Percentiles rank a stretch among this genome's conserved stretches.
Evolutionary conservation across 2,113 vertebrate species (phyloP).

Genomic region (Lontra canadensis): DNA sequence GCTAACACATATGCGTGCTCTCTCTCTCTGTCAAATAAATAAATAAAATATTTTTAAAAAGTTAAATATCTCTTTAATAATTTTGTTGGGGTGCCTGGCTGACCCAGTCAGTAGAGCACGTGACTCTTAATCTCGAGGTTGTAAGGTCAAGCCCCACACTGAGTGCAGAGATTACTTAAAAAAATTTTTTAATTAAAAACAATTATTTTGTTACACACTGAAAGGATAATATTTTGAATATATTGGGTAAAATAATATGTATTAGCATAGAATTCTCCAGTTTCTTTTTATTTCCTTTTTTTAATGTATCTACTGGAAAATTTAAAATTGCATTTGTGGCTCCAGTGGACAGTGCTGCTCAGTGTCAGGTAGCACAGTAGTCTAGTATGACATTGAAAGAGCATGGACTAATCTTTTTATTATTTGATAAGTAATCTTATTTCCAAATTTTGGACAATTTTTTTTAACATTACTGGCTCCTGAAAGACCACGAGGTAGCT

Average conservation of each 20-base stretch:
- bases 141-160: too few species aligned
- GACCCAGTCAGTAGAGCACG: too few species aligned
- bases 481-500: background rate
- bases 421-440: constrained; percentile 30
- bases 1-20: accelerated
- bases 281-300: constrained; percentile 3
- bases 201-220: background rate
- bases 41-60: too few species aligned
- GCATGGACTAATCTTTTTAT: background rate
- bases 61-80: too few species aligned
- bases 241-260: background rate
- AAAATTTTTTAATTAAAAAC: background rate
- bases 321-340: background rate
- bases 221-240: constrained; percentile 8
- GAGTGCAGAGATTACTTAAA: background rate
- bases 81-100: too few species aligned
- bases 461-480: constrained; percentile 24
- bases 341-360: background rate
- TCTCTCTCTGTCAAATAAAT: too few species aligned
- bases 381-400: background rate
- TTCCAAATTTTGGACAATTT: constrained; percentile 1
- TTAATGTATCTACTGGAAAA: background rate
- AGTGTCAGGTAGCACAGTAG: background rate
- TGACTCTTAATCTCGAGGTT: too few species aligned
- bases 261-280: background rate